Percentiles rank a stretch among this genome's conserved stretches.
Conservation (phyloP, 2,888 invertebrate species). For the Polietes domitor region DNA sequence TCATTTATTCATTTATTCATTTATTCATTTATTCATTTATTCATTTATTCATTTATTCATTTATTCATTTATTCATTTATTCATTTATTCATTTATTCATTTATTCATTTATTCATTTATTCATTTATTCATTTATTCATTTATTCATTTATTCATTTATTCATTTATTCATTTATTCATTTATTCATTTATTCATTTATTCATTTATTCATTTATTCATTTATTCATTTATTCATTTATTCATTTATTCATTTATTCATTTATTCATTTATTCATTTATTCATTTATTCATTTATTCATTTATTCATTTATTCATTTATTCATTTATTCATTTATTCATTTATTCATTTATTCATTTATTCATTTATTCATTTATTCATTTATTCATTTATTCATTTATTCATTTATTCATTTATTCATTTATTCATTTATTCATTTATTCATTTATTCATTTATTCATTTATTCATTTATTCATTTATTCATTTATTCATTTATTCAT, state of each 20-base stretch:
- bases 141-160: neutral
- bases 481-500: too few relatives aligned
- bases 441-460: neutral
- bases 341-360: neutral
- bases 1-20: neutral
- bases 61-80: conserved; percentile 1
- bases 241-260: conserved; percentile 3
- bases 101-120: neutral
- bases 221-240: neutral
- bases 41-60: neutral
- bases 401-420: neutral
- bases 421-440: neutral
- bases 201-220: neutral
- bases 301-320: neutral
- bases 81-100: conserved; percentile 1
- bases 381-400: neutral
- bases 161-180: conserved; percentile 6
- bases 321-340: neutral
- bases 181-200: conserved; percentile 1
- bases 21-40: conserved; percentile 5
- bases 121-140: neutral
- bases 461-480: too few relatives aligned
- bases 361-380: conserved; percentile 1
- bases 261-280: neutral
- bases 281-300: neutral